Base-by-base conservation (phyloP, 1,140 invertebrate genomes). In the Wiebesia pumilae region DNA sequence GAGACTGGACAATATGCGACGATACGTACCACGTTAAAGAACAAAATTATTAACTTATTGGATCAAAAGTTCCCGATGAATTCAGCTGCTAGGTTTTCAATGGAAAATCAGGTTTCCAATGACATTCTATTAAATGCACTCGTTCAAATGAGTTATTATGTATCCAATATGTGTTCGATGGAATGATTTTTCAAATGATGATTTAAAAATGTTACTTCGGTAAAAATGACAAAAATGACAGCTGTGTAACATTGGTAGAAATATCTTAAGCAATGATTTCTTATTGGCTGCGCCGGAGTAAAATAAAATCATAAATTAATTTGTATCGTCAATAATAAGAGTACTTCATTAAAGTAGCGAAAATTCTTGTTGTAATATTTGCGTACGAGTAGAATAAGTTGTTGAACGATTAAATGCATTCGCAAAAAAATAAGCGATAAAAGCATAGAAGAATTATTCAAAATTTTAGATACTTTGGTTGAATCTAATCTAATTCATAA, bases 21-120 rank as follows among this genome's bases (percentile, higher is more conserved):
- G 3, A 30, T 91, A 65, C 86, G 88, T 19, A 88, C 80, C 14
- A 89, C 83, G 0, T 81, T 92, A 33, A 91, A 89, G 35, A 73
- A 62, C 6, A 90, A 89, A 88, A 88, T 92, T n/a, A 88, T 85
- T 3, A 81, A 88, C n/a, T 40, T 92, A 24, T 43, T 92, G 14
- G 91, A 92, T 86, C 88, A 91, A 30, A 92, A 90, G 75, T 90
- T 91, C 33, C 62, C 88, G 14, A 73, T 88, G 19, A 62, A 86
- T 24, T 47, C 65, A n/a, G 67, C 78, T 21, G 84, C 79, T 0
- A 73, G 89, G 27, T 79, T 88, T 54, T 89, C 88, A 19, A 77
- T 79, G 14, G 30, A 91, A 33, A 88, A 80, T 73, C 90, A 91
- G 81, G 91, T 91, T 51, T 51, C 73, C 65, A 30, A 82, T 51